Base-by-base conservation (phyloP, 2,113 vertebrate genomes). In the Pheucticus melanocephalus region DNA sequence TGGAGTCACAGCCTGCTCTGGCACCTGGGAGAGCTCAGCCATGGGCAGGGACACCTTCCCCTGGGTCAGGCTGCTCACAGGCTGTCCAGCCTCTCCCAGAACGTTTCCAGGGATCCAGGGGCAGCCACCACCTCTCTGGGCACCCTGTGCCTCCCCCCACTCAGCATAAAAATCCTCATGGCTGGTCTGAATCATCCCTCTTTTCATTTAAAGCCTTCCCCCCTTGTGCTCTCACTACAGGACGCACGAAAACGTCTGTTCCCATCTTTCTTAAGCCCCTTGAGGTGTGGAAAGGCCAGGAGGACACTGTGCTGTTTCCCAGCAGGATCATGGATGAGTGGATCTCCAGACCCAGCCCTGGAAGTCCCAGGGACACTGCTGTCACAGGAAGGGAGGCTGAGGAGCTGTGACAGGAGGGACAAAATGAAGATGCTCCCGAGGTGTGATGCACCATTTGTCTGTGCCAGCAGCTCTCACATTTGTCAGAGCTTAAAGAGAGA, bases 151-250 rank as follows among this genome's bases (percentile, higher is more conserved):
- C 6, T 53, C 15, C 3, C 12, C 20, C 17, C 40, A 15, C 56
- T 37, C 35, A 24, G 0, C 0, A 0, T 21, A 5, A 60, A 88
- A 0, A 5, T 40, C 27, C 61, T 63, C 6, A 1, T 0, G 2
- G 3, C 9, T 6, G 37, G 2, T 28, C 33, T 44, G 5, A 66
- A 48, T 15, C 27, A 23, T 3, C 33, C 22, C 39, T 61, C 25
- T 15, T 47, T 42, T 0, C 11, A 2, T 16, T 80, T 10, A 21
- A 48, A 90, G 7, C 23, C 15, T 3, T 12, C 2, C 0, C 9
- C 5, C 4, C 19, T n/a, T 9, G 7, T 28, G n/a, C 66, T 10
- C 33, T 33, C 2, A 0, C 40, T 11, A 1, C 47, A n/a, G 83
- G 25, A 28, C 10, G 15, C 16, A 1, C 57, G 10, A 2, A 31